Conservation (phyloP, 30 jellyfish, hydroid and myxozoan genomes). For the Chironex yamaguchii region DNA sequence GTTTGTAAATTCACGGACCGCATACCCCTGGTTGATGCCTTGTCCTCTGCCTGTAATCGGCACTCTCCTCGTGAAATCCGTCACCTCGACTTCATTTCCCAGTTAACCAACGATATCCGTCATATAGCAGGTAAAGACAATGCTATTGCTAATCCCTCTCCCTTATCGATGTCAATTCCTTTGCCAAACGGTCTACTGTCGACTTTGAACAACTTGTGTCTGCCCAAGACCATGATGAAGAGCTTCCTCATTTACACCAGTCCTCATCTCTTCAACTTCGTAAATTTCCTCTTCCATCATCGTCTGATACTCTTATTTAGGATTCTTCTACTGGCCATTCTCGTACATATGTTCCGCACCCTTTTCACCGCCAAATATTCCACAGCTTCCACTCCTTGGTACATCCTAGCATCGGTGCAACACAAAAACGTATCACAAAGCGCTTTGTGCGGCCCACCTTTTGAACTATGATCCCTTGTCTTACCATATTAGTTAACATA, state of each 20-base stretch:
- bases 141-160: conserved; percentile 64
- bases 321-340: neutral
- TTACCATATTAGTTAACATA: no score
- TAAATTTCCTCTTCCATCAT: neutral
- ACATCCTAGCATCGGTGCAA: conserved; percentile 41
- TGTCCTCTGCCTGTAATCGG: no score
- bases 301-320: neutral
- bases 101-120: conserved; percentile 26
- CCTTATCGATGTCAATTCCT: no score
- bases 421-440: conserved; percentile 1
- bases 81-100: conserved; percentile 39
- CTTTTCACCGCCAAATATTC: neutral
- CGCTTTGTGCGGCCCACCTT: conserved; percentile 48
- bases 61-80: conserved; percentile 22
- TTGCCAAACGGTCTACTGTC: no score
- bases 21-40: no score
- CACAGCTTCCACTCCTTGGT: neutral
- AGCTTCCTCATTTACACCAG: neutral
- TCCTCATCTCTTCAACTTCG: neutral
- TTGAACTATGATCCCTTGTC: no score
- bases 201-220: neutral
- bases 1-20: no score
- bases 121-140: conserved; percentile 41
- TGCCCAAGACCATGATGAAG: neutral
- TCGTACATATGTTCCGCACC: neutral